phyloP scores from a whole-genome alignment of 1,140 invertebrate genomes.

The Panagrolaimus sp. region DNA sequence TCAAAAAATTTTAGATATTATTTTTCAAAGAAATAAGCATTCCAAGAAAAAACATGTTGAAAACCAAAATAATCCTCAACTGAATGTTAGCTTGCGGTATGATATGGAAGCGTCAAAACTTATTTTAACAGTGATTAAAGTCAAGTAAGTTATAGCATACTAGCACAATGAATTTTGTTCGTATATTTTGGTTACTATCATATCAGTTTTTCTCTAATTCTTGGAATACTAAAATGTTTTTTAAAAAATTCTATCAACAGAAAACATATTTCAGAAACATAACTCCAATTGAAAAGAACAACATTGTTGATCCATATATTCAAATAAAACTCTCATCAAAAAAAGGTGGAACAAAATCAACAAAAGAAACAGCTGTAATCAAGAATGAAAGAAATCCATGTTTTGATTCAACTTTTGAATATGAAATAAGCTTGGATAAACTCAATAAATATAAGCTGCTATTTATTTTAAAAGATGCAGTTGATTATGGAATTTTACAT shows the following conservation, averaged over 20 bases:
- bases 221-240: too few relatives aligned
- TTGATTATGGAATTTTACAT: slow-evolving; percentile 46
- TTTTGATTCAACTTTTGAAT: slow-evolving; percentile 50
- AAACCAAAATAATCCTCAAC: slow-evolving; percentile 25
- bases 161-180: too few relatives aligned
- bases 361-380: slow-evolving; percentile 39
- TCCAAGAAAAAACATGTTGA: slow-evolving; percentile 11
- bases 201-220: too few relatives aligned
- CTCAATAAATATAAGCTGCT: slow-evolving; percentile 43
- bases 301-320: slow-evolving; percentile 40
- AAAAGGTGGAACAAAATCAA: slow-evolving; percentile 24
- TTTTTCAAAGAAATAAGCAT: slow-evolving; percentile 17
- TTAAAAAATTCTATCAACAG: too few relatives aligned
- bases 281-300: slow-evolving; percentile 32
- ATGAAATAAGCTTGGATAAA: slow-evolving; percentile 40
- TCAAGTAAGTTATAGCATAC: too few relatives aligned
- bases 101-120: slow-evolving; percentile 39
- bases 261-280: slow-evolving; percentile 30
- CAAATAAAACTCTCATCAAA: slow-evolving; percentile 30
- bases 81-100: slow-evolving; percentile 34
- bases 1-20: slow-evolving; percentile 13
- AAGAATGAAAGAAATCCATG: slow-evolving; percentile 39
- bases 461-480: slow-evolving; percentile 48
- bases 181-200: too few relatives aligned
- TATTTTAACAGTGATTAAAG: slow-evolving; percentile 27